Evolutionary conservation across 2,113 vertebrate species (phyloP).

Genomic region (Catagonus wagneri): DNA sequence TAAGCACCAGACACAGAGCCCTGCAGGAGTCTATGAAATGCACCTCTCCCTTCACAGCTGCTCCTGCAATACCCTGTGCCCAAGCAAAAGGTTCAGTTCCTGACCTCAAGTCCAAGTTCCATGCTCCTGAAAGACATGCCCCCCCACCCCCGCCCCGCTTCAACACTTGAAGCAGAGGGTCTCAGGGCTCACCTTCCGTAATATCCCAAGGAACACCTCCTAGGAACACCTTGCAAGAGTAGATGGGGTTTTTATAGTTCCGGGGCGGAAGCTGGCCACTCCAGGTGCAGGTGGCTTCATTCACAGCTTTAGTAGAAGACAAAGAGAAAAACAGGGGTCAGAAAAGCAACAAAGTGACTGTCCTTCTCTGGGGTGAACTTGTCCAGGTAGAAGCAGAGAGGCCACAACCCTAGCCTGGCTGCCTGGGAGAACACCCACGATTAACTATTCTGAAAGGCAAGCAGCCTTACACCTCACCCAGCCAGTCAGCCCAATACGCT

Average conservation of each 20-base stretch:
- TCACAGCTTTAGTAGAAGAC: constrained; percentile 91
- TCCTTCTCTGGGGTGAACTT: background rate
- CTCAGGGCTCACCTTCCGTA: constrained; percentile 93
- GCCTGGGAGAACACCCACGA: background rate
- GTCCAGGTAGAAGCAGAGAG: background rate
- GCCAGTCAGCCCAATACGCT: background rate
- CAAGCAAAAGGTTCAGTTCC: background rate
- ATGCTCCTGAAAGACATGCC: background rate
- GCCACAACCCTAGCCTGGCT: background rate
- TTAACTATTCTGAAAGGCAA: background rate
- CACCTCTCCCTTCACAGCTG: background rate
- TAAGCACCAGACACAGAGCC: background rate
- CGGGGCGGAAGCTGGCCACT: constrained; percentile 97
- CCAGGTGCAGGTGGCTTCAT: constrained; percentile 98
- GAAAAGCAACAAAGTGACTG: background rate
- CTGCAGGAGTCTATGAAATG: background rate
- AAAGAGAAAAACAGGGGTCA: background rate
- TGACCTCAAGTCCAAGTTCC: background rate
- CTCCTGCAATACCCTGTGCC: background rate
- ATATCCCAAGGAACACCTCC: constrained; percentile 99
- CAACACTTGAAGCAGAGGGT: fast-evolving
- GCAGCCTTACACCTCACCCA: background rate
- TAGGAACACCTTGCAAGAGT: constrained; percentile 98
- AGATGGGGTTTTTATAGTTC: constrained; percentile 97
- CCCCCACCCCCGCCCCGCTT: too few relatives aligned